Evolutionary conservation across 2,113 vertebrate genomes (phyloP).

Genomic region (Sylvietta virens): DNA sequence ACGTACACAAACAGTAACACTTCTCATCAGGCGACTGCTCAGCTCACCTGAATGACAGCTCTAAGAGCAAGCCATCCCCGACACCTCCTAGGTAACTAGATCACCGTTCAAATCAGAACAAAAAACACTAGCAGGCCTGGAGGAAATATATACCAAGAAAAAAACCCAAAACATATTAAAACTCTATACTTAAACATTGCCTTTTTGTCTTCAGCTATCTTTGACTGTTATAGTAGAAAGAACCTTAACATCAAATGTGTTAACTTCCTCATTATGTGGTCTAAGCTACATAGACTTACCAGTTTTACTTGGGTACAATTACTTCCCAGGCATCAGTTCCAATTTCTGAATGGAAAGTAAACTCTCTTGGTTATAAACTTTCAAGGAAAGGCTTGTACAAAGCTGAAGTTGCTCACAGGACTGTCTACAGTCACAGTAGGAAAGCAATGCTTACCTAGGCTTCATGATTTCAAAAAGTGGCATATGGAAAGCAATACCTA

Average conservation of each 20-base stretch:
- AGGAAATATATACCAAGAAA: neutral
- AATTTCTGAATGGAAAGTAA: neutral
- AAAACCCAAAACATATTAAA: neutral
- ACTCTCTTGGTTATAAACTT: neutral
- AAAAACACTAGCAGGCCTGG: neutral
- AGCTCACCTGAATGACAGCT: neutral
- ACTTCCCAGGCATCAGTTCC: neutral
- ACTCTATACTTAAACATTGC: neutral
- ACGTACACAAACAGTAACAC: too few species aligned
- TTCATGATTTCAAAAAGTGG: neutral
- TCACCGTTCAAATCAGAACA: neutral
- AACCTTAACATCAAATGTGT: neutral
- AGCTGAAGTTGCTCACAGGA: neutral
- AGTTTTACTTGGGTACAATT: neutral
- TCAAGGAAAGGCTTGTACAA: neutral
- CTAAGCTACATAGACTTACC: neutral
- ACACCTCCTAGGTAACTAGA: neutral
- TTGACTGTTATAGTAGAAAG: neutral
- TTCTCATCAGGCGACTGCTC: neutral
- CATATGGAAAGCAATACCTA: neutral
- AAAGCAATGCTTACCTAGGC: neutral
- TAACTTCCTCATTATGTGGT: neutral
- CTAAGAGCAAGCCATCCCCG: neutral
- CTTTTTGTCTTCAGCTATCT: neutral
- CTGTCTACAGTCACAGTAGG: neutral